A percentile compares a stretch with the other conserved stretches of the same genome.
phyloP scores from a whole-genome alignment of 2,113 vertebrate genomes.

The Chaenogobius annularis region DNA sequence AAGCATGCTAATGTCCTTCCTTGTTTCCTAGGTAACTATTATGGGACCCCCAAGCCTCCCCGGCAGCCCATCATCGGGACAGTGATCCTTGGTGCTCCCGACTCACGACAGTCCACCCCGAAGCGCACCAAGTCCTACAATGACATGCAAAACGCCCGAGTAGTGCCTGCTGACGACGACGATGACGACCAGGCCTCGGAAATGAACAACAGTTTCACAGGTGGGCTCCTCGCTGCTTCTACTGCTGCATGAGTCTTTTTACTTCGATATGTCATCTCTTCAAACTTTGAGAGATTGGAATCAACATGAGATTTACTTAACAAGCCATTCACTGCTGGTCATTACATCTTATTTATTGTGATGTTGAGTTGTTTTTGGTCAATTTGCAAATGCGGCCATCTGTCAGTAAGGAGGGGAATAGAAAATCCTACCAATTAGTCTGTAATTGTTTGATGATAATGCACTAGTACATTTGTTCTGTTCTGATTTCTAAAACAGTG shows the following conservation, averaged over 20 bases:
- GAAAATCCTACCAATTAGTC: not conserved
- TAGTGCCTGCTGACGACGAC: slow-evolving; percentile 90
- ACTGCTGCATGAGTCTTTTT: slow-evolving; percentile 6
- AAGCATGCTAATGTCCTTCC: slow-evolving; percentile 87
- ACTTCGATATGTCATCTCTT: not conserved
- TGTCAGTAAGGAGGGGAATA: slow-evolving; percentile 66
- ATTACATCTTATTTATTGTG: slow-evolving; percentile 75
- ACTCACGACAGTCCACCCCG: slow-evolving; percentile 89
- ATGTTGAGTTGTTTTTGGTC: slow-evolving; percentile 43
- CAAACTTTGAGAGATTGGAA: not conserved
- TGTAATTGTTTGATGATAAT: not conserved
- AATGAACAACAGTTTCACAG: slow-evolving; percentile 99
- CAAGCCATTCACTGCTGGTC: slow-evolving; percentile 38
- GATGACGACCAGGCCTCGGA: slow-evolving; percentile 92
- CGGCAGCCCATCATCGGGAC: slow-evolving; percentile 94
- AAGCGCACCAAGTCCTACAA: slow-evolving; percentile 97
- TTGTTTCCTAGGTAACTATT: slow-evolving; percentile 98
- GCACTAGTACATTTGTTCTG: not conserved
- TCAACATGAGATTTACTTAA: slow-evolving; percentile 33
- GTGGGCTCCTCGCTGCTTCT: slow-evolving; percentile 71
- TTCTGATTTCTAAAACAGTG: no score
- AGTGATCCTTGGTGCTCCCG: slow-evolving; percentile 93
- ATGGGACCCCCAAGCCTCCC: slow-evolving; percentile 98
- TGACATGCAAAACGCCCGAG: slow-evolving; percentile 97
- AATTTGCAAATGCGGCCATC: slow-evolving; percentile 70